Conservation (phyloP, 2,888 invertebrate species). For the Selenia dentaria region DNA sequence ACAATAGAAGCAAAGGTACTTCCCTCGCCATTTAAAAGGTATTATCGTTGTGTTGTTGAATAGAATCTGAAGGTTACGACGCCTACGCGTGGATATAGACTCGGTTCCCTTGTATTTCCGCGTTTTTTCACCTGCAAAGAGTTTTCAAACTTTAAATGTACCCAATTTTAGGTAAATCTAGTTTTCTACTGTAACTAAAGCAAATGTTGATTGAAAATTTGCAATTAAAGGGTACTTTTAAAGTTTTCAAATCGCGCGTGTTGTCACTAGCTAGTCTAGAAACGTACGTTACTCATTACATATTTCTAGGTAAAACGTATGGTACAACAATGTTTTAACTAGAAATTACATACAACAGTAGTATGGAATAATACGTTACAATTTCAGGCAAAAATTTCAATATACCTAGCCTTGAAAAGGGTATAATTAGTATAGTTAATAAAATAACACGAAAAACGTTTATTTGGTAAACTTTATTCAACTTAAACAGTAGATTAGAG, state of each 20-base stretch:
- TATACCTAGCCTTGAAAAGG: no score
- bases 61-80: conserved; percentile 69
- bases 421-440: no score
- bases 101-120: conserved; percentile 65
- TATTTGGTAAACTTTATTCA: no score
- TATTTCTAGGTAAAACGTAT: no score
- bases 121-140: conserved; percentile 71
- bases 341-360: no score
- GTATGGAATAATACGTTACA: no score
- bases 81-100: conserved; percentile 70
- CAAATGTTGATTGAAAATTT: conserved; percentile 9
- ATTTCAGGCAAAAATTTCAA: no score
- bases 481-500: no score
- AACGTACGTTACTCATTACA: no score
- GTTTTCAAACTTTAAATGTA: conserved; percentile 76
- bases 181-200: conserved; percentile 36
- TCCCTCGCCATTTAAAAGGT: conserved; percentile 80
- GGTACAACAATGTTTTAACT: no score
- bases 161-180: conserved; percentile 45
- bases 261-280: no score
- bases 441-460: no score
- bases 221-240: conserved; percentile 61
- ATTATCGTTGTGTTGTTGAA: conserved; percentile 76
- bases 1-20: conserved; percentile 75
- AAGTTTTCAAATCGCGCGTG: conserved; percentile 39